A percentile compares a stretch with the other conserved stretches of the same genome.
phyloP scores from a whole-genome alignment of 2,797 vertebrate species.

The Benthosema pterotum region DNA sequence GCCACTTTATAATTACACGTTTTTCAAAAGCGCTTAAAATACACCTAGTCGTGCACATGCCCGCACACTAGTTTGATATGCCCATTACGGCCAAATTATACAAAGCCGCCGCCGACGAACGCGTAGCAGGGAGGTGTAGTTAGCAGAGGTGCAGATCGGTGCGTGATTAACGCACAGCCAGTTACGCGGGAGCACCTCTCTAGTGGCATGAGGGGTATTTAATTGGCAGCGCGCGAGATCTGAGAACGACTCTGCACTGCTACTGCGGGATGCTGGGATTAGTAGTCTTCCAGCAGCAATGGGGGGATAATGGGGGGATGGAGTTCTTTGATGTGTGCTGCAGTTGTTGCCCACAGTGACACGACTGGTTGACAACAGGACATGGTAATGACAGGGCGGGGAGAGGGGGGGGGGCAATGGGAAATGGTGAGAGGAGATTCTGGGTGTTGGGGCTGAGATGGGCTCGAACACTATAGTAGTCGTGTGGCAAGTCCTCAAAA shows the following conservation, averaged over 20 bases:
- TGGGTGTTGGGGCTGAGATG: slow-evolving; percentile 29
- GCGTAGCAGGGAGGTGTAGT: slow-evolving; percentile 45
- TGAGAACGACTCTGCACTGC: slow-evolving; percentile 37
- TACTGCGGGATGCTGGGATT: slow-evolving; percentile 40
- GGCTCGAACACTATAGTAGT: slow-evolving; percentile 20
- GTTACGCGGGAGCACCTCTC: slow-evolving; percentile 38
- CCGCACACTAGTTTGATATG: background rate
- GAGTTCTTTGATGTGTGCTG: slow-evolving; percentile 66
- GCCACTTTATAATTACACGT: slow-evolving; percentile 69
- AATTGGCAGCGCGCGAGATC: slow-evolving; percentile 54
- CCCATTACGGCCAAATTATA: slow-evolving; percentile 49
- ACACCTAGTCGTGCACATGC: slow-evolving; percentile 30
- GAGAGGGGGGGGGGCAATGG: slow-evolving; percentile 34
- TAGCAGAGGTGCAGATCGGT: slow-evolving; percentile 43
- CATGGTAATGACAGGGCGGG: slow-evolving; percentile 66
- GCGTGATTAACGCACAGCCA: slow-evolving; percentile 49
- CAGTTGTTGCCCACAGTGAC: slow-evolving; percentile 54
- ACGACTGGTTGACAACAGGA: slow-evolving; percentile 49
- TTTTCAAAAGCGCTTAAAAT: slow-evolving; percentile 56
- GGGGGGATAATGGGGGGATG: slow-evolving; percentile 46
- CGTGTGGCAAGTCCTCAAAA: too few species aligned
- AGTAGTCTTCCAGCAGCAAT: slow-evolving; percentile 43
- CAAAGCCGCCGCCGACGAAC: slow-evolving; percentile 40
- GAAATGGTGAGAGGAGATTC: slow-evolving; percentile 35
- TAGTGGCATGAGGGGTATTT: slow-evolving; percentile 50